Evolutionary conservation across 2,113 vertebrate species (phyloP).

Genomic region (Numenius arquata): DNA sequence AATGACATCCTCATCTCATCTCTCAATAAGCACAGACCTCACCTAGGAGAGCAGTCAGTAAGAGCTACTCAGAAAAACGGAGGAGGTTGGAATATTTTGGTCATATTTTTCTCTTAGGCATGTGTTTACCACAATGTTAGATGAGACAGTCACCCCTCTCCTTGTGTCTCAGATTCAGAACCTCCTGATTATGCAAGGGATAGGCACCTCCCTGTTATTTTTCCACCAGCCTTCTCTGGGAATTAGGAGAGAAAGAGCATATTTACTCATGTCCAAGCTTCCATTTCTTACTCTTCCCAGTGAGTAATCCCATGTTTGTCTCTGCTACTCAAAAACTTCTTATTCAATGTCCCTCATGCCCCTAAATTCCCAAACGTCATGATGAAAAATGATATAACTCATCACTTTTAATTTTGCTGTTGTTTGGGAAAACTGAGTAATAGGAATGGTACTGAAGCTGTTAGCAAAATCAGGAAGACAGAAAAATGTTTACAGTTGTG

Average conservation of each 20-base stretch:
- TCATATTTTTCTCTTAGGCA: not conserved
- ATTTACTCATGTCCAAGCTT: not conserved
- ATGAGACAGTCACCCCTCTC: not conserved
- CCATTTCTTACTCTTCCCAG: slow-evolving; percentile 6
- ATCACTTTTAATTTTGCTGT: not conserved
- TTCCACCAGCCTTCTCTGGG: not conserved
- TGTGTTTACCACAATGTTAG: slow-evolving; percentile 7
- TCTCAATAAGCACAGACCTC: not conserved
- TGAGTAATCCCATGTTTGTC: slow-evolving; percentile 10
- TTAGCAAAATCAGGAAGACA: not conserved
- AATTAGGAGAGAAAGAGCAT: not conserved
- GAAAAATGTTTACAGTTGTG: not conserved
- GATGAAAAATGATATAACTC: not conserved
- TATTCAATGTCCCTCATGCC: not conserved
- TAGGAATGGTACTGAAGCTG: not conserved
- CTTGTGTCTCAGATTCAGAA: not conserved
- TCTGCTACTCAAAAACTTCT: not conserved
- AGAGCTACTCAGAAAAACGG: not conserved
- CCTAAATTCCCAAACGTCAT: not conserved
- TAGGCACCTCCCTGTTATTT: not conserved
- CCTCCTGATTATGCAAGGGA: not conserved
- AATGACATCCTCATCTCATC: not conserved
- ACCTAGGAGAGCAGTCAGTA: not conserved
- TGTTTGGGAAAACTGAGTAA: not conserved
- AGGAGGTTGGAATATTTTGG: not conserved